Evolutionary conservation across 2,113 vertebrate species (phyloP).

Genomic region (Scomber scombrus): DNA sequence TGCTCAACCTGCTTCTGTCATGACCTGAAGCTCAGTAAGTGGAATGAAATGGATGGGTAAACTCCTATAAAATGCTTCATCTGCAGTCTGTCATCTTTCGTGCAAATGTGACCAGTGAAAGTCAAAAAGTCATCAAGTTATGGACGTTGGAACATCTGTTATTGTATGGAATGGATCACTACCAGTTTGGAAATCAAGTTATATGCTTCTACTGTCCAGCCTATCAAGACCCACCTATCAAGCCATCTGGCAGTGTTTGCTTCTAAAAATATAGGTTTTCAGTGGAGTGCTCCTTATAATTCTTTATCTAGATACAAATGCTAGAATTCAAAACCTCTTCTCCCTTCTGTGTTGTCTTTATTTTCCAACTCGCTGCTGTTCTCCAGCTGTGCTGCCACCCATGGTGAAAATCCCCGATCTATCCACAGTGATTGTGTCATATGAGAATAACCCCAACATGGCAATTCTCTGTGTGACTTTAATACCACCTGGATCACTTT

Average conservation of each 20-base stretch:
- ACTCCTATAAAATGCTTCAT: neutral
- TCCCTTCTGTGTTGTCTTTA: neutral
- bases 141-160: neutral
- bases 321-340: too few species aligned
- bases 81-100: neutral
- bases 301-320: neutral
- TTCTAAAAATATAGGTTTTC: neutral
- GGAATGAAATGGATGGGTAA: neutral
- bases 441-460: neutral
- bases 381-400: neutral
- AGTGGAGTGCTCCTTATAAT: too few species aligned
- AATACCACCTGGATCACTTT: neutral
- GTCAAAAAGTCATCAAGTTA: too few species aligned
- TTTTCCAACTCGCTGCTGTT: neutral
- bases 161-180: neutral
- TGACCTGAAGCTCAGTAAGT: neutral
- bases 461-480: neutral
- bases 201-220: neutral
- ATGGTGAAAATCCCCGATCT: neutral
- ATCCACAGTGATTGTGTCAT: neutral
- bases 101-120: neutral
- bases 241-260: neutral
- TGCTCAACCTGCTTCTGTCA: neutral
- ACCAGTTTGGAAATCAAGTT: neutral
- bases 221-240: neutral